Percentiles rank a stretch among this genome's conserved stretches.
Evolutionary conservation across 1,140 invertebrate species (phyloP).

Genomic region (Drosophila navojoa): DNA sequence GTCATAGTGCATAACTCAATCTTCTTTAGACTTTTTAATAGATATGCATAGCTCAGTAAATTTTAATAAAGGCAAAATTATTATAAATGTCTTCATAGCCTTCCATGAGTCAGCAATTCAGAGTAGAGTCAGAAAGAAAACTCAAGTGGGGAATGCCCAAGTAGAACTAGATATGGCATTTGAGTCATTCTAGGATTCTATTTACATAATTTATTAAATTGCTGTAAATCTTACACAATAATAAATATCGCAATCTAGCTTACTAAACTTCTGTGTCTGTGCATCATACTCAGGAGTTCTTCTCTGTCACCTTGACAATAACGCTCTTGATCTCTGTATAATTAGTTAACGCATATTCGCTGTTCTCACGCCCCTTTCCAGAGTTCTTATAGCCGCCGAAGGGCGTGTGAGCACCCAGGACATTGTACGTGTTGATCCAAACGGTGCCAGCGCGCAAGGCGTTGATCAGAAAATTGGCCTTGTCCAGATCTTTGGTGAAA

Average conservation of each 20-base stretch:
- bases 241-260: too few species aligned
- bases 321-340: slow-evolving; percentile 73
- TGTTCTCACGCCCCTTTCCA: slow-evolving; percentile 90
- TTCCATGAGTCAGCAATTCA: too few species aligned
- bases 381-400: slow-evolving; percentile 94
- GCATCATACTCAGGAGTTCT: background rate
- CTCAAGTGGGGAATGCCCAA: too few species aligned
- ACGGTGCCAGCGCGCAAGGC: slow-evolving; percentile 92
- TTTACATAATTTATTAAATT: too few species aligned
- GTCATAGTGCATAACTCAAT: slow-evolving; percentile 1
- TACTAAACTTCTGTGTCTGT: too few species aligned
- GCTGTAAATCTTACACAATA: too few species aligned
- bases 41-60: too few species aligned
- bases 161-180: too few species aligned
- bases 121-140: too few species aligned
- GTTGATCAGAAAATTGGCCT: slow-evolving; percentile 89
- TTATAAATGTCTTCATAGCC: too few species aligned
- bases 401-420: slow-evolving; percentile 87
- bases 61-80: too few species aligned
- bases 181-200: too few species aligned
- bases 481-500: slow-evolving; percentile 92
- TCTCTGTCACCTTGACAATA: background rate
- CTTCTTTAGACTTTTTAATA: background rate
- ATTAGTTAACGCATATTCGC: slow-evolving; percentile 41
- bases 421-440: slow-evolving; percentile 93